These are phyloP conservation scores for Epinephelus lanceolatus DNA, from an alignment of 2,113 vertebrate genomes.

Conservation along the genomic window DNA sequence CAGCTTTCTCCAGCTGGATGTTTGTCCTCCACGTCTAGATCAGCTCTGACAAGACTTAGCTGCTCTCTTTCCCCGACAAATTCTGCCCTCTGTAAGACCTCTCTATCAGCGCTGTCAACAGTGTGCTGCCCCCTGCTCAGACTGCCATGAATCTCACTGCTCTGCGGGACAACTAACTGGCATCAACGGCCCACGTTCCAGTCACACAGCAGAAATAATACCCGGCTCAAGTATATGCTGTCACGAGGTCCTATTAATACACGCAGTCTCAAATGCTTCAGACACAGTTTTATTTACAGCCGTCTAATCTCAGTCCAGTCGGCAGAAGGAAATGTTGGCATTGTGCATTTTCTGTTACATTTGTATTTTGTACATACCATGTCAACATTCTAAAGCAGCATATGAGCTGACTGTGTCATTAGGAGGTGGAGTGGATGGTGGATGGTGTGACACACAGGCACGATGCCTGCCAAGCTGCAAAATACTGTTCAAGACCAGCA, in stretches of 20 bases:
- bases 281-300: neutral
- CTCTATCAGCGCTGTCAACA: slow-evolving; percentile 3
- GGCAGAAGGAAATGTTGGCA: too few species aligned
- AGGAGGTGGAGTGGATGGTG: too few species aligned
- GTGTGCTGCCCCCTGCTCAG: neutral
- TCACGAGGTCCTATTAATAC: neutral
- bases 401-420: too few species aligned
- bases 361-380: too few species aligned
- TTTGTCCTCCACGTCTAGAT: slow-evolving; percentile 1
- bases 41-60: neutral
- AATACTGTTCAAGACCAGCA: too few species aligned
- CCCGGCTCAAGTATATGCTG: neutral
- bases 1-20: neutral
- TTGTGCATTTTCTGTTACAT: too few species aligned
- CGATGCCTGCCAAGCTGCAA: too few species aligned
- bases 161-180: neutral
- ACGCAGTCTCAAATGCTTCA: neutral
- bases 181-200: neutral
- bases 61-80: neutral
- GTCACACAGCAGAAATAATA: neutral
- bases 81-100: slow-evolving; percentile 3
- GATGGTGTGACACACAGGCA: too few species aligned
- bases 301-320: neutral
- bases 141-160: neutral
- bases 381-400: too few species aligned